phyloP scores from a whole-genome alignment of 2,113 vertebrate species.

The Xenopus laevis region DNA sequence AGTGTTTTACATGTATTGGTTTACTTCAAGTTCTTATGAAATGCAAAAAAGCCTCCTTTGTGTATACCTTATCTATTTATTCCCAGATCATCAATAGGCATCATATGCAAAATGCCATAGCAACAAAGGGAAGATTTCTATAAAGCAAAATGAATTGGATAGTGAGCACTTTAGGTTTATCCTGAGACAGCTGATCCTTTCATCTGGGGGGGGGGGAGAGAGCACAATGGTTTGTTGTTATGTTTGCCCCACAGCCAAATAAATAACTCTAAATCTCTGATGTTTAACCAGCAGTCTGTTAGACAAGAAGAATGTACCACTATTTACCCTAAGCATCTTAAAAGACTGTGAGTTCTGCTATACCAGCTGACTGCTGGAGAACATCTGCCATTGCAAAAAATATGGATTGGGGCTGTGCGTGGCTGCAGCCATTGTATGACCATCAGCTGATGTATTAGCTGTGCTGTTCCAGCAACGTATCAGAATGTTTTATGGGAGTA shows the following conservation, averaged over 20 bases:
- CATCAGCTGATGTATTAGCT: conserved; percentile 27
- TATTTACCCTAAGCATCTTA: conserved; percentile 23
- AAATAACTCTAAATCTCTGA: conserved; percentile 22
- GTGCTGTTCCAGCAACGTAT: conserved; percentile 2
- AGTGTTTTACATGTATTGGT: too few relatives aligned
- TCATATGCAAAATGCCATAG: too few relatives aligned
- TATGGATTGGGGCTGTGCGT: background rate
- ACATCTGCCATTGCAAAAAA: conserved; percentile 6
- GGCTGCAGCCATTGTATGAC: conserved; percentile 8
- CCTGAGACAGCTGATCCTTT: background rate
- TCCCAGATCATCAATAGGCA: too few relatives aligned
- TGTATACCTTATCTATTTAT: too few relatives aligned
- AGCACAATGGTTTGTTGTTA: conserved; percentile 3
- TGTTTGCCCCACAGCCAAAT: conserved; percentile 28
- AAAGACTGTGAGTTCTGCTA: conserved; percentile 3
- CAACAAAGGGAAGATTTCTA: too few relatives aligned
- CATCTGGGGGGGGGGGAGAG: background rate
- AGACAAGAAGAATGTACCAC: conserved; percentile 14
- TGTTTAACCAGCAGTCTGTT: conserved; percentile 27
- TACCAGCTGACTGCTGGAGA: conserved; percentile 1
- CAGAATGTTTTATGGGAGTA: conserved; percentile 32
- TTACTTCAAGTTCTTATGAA: too few relatives aligned
- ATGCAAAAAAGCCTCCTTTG: too few relatives aligned
- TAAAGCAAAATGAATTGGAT: too few relatives aligned
- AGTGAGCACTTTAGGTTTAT: background rate